These are phyloP conservation scores for Drosophila pseudoobscura DNA, from an alignment of 1,140 invertebrate species.

Conservation along the genomic window DNA sequence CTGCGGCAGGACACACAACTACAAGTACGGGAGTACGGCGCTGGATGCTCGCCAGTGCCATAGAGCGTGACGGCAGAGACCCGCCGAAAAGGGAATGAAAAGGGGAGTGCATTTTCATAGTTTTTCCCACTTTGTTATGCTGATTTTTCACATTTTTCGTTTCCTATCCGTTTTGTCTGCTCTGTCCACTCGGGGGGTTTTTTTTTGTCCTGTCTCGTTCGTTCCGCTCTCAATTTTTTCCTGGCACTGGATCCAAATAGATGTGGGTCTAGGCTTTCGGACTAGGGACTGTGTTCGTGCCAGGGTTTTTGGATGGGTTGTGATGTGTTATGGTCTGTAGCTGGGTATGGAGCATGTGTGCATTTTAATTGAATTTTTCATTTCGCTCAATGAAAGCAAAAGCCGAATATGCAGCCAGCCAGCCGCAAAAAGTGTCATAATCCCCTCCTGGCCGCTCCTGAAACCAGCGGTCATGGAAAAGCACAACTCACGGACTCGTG, in stretches of 20 bases:
- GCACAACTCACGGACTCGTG: slow-evolving; percentile 4
- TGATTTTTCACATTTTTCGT: slow-evolving; percentile 68
- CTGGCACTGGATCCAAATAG: slow-evolving; percentile 47
- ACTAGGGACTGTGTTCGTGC: not conserved
- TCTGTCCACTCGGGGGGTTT: slow-evolving; percentile 11
- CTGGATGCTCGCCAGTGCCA: slow-evolving; percentile 52
- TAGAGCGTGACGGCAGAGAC: slow-evolving; percentile 32
- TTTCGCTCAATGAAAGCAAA: slow-evolving; percentile 73
- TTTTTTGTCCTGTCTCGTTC: slow-evolving; percentile 37
- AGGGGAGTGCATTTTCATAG: slow-evolving; percentile 63
- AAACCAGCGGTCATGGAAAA: no score
- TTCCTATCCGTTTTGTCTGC: slow-evolving; percentile 23
- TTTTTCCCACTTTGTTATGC: slow-evolving; percentile 72
- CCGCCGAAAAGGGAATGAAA: not conserved
- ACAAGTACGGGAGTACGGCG: slow-evolving; percentile 18
- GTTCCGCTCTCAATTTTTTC: slow-evolving; percentile 67
- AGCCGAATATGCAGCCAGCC: slow-evolving; percentile 61
- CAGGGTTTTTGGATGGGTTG: no score
- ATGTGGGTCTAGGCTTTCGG: slow-evolving; percentile 14
- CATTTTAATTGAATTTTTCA: slow-evolving; percentile 81
- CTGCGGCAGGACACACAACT: slow-evolving; percentile 27
- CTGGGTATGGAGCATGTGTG: slow-evolving; percentile 51
- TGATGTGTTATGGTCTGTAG: slow-evolving; percentile 1
- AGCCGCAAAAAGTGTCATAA: slow-evolving; percentile 73
- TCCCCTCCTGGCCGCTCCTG: slow-evolving; percentile 10